A percentile compares a stretch with the other conserved stretches of the same genome.
Evolutionary conservation across 2,888 invertebrate species (phyloP).

Genomic region (Alloplasta piceator): DNA sequence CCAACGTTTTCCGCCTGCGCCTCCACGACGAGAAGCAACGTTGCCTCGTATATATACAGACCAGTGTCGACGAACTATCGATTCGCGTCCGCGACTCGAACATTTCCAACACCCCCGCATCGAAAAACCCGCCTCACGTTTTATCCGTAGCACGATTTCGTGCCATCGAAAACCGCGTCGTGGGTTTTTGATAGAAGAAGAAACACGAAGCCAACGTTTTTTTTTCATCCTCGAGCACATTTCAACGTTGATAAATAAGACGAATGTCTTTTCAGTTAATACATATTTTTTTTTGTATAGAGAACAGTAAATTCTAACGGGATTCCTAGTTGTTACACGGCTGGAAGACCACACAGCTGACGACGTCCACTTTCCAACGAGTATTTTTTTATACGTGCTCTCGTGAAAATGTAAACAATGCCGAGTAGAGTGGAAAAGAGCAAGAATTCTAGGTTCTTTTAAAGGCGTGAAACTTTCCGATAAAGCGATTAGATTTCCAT

Average conservation of each 20-base stretch:
- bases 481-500: conserved; percentile 48
- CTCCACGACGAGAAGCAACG: conserved; percentile 39
- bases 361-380: conserved; percentile 59
- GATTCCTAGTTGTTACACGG: conserved; percentile 65
- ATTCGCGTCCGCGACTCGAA: conserved; percentile 69
- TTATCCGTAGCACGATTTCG: conserved; percentile 5
- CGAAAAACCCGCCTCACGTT: background rate
- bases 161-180: conserved; percentile 15
- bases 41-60: conserved; percentile 18
- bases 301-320: conserved; percentile 70
- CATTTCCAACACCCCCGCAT: conserved; percentile 27
- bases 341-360: conserved; percentile 55
- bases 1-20: conserved; percentile 56
- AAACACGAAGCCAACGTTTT: background rate
- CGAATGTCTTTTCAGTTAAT: background rate
- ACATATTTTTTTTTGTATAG: conserved; percentile 2
- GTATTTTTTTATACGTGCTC: conserved; percentile 28
- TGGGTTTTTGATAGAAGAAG: conserved; percentile 2
- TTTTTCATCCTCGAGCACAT: background rate
- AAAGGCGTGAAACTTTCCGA: conserved; percentile 48
- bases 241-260: conserved; percentile 2
- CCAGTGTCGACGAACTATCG: conserved; percentile 80
- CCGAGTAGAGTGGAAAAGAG: conserved; percentile 15
- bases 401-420: conserved; percentile 50
- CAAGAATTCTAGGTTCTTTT: conserved; percentile 40